These are phyloP conservation scores for Drosophila repleta DNA, from an alignment of 1,140 invertebrate genomes.

Conservation along the genomic window DNA sequence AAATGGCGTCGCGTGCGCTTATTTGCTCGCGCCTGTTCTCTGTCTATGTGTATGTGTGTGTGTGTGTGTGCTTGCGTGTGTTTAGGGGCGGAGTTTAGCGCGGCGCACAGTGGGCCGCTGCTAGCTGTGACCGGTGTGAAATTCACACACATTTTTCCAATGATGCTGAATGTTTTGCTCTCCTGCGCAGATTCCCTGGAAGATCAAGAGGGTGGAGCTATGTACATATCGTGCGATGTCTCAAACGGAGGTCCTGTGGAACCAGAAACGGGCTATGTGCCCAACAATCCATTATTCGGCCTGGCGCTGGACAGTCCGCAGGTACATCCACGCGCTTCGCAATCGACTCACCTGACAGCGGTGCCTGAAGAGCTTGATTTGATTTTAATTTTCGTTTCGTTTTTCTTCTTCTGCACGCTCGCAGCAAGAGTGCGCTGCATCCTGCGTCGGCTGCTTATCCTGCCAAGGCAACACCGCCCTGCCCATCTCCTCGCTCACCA, in stretches of 20 bases:
- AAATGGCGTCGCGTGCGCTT: conserved; percentile 61
- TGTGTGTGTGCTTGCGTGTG: conserved; percentile 7
- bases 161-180: conserved; percentile 14
- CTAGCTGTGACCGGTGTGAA: conserved; percentile 15
- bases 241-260: conserved; percentile 84
- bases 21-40: conserved; percentile 10
- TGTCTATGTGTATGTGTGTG: conserved; percentile 20
- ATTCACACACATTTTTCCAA: conserved; percentile 37
- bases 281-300: conserved; percentile 84
- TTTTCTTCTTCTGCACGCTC: too few species aligned
- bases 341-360: conserved; percentile 6
- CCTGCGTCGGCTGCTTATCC: conserved; percentile 81
- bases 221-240: conserved; percentile 84
- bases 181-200: conserved; percentile 83
- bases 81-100: conserved; percentile 65
- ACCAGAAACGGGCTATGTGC: conserved; percentile 84
- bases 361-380: conserved; percentile 1
- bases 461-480: conserved; percentile 81
- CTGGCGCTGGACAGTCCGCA: conserved; percentile 83
- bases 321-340: conserved; percentile 60
- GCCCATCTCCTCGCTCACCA: conserved; percentile 76
- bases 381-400: background rate
- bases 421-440: conserved; percentile 83
- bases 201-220: conserved; percentile 84
- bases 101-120: conserved; percentile 60